phyloP scores from a whole-genome alignment of 2,113 vertebrate species.

The Cephalopterus ornatus region DNA sequence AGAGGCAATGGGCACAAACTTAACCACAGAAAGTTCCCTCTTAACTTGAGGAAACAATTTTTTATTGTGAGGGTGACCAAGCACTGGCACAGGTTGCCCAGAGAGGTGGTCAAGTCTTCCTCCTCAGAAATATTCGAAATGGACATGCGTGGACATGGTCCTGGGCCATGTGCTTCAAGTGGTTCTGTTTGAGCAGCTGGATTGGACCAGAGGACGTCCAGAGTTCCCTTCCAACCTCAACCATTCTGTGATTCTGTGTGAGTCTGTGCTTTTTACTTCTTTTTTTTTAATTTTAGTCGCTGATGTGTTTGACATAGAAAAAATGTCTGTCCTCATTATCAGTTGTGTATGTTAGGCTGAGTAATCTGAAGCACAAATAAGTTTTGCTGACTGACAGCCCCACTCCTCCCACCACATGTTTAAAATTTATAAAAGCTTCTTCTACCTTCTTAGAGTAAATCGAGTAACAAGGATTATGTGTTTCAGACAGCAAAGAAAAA shows the following conservation, averaged over 20 bases:
- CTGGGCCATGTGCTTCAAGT: background rate
- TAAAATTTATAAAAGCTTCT: background rate
- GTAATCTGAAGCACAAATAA: background rate
- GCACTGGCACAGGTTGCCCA: background rate
- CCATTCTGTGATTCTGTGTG: background rate
- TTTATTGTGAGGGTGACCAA: fast-evolving
- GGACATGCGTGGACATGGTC: background rate
- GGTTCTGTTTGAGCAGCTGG: background rate
- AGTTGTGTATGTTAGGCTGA: background rate
- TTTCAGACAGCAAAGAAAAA: background rate
- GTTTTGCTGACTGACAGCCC: background rate
- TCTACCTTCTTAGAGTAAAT: background rate
- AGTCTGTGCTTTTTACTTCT: background rate
- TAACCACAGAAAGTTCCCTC: background rate
- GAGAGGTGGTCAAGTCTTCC: background rate
- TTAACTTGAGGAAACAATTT: background rate
- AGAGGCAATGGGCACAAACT: background rate
- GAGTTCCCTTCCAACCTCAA: background rate
- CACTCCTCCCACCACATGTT: fast-evolving
- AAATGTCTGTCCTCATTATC: background rate
- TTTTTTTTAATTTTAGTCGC: background rate
- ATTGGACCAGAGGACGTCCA: background rate
- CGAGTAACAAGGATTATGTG: background rate
- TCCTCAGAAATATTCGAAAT: background rate
- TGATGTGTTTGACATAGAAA: background rate